Base-by-base conservation (phyloP, 2,113 vertebrate genomes). In the Phoenicopterus ruber region DNA sequence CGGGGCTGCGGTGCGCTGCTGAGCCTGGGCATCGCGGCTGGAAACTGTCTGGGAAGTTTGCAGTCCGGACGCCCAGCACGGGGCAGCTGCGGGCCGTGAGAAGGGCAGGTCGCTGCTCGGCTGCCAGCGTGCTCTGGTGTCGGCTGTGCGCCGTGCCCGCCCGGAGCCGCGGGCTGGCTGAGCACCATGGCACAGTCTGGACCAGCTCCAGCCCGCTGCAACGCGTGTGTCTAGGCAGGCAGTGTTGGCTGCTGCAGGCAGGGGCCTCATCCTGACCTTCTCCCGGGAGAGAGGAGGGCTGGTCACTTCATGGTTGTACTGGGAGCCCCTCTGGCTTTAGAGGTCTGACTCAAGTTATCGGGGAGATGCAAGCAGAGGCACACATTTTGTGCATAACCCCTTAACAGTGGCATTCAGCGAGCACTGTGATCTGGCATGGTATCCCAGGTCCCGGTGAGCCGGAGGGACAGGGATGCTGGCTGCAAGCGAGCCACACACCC, bases 191-290 rank as follows among this genome's bases (percentile, higher is more conserved):
- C 57, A 73, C 13, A 32, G 46, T 12, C 34, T n/a, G 17, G 71
- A 31, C 8, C 76, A 52, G 17, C 66, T 74, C 13, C 0, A 0
- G 49, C 62, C 19, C 0, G 0, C 52, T 29, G n/a, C 38, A 47
- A 6, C 0, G 2, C 1, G 2, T 1, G 0, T 1, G 3, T 58
- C 34, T 0, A 1, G 71, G 44, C 22, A 29, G 62, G 32, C 0
- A 1, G 32, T 6, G n/a, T 3, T 63, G 42, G 70, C 22, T 40
- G 38, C 42, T 42, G 19, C 15, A 21, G 67, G 15, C 46, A 69
- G 17, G 14, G 24, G 24, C 13, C 2, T 0, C 31, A 74, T 71
- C 50, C 84, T 54, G 55, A 66, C 19, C 55, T 73, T 34, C 44
- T 78, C 28, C 46, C 17, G 55, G 32, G 63, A 76, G 15, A 74